Evolutionary conservation across 1,140 invertebrate genomes (phyloP), one percentile per base, ranked within the genome.

Genomic region (Ips nitidus): DNA sequence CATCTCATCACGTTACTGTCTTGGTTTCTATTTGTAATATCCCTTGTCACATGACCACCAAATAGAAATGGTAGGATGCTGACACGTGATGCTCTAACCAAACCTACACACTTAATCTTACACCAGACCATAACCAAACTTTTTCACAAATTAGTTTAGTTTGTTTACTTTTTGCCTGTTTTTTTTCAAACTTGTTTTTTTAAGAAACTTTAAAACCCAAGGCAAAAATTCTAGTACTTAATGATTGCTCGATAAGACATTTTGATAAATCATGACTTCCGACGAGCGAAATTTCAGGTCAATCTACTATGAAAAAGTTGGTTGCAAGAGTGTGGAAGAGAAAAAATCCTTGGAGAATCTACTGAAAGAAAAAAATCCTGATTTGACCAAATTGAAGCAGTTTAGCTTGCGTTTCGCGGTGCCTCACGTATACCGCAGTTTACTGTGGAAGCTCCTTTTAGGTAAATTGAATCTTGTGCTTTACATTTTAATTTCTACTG

Each of bases 301-400:
- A 0, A 89, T 91, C 36, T 97, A 95, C 77, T 96, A 96, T 76
- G 91, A 93, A 80, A 86, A 88, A 85, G 92, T 95, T 52, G 94
- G 93, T 60, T 94, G 92, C 83, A 87, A 89, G 61, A 92, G 91
- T 73, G 93, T 96, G 0, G 94, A 96, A 81, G 94, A 97, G 79
- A 95, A 94, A 80, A 94, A 93, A 81, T 94, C 93, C 0, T 80
- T 97, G n/a, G 94, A 97, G 83, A 94, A 94, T 78, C 82, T 97
- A 3, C 83, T 96, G 66, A 94, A 94, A 78, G 94, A 96, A 72
- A 90, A 90, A 78, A 89, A 91, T 7, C 85, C 94, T 74, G 92
- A 95, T 78, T 87, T 86, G 75, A 85, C 85, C 3, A 95, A 95
- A 80, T 78, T 97, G 37, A 89, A 89, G 76, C 92, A 94, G 75